Conservation (phyloP, 1,140 invertebrate species). For the Euwallacea fornicatus region DNA sequence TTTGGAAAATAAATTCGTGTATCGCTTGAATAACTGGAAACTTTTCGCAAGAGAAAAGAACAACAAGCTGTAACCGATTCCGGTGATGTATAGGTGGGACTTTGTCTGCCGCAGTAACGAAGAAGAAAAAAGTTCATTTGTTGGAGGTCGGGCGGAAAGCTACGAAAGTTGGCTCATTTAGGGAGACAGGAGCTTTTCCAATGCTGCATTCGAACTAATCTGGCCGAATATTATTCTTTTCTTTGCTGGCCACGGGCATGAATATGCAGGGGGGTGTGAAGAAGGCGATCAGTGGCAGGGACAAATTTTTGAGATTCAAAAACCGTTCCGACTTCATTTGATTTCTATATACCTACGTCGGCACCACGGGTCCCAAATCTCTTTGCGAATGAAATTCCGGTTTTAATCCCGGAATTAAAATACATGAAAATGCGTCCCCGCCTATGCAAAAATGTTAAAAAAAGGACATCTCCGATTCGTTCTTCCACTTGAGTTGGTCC, state of each 20-base stretch:
- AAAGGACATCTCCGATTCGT: conserved; percentile 14
- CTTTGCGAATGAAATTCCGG: too few relatives aligned
- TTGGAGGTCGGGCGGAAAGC: conserved; percentile 50
- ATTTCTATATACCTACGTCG: too few relatives aligned
- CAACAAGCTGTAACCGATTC: conserved; percentile 44
- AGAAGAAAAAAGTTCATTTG: conserved; percentile 52
- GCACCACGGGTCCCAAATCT: too few relatives aligned
- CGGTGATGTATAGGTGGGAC: conserved; percentile 51
- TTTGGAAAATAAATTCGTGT: conserved; percentile 35
- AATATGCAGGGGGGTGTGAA: conserved; percentile 39
- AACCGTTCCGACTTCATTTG: too few relatives aligned
- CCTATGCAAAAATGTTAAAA: conserved; percentile 22
- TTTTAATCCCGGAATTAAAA: too few relatives aligned
- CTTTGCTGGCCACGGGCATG: conserved; percentile 45
- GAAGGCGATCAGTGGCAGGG: conserved; percentile 16
- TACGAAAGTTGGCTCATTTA: conserved; percentile 53
- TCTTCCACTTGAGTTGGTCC: conserved; percentile 50
- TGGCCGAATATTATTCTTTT: conserved; percentile 50
- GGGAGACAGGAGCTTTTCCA: conserved; percentile 49
- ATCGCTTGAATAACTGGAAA: conserved; percentile 37
- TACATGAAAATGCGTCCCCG: background rate
- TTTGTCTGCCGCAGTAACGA: conserved; percentile 43
- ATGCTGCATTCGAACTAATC: conserved; percentile 51
- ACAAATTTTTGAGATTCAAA: background rate
- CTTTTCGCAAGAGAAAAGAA: conserved; percentile 35